phyloP scores from a whole-genome alignment of 1,140 invertebrate species.

The Temnothorax nylanderi region DNA sequence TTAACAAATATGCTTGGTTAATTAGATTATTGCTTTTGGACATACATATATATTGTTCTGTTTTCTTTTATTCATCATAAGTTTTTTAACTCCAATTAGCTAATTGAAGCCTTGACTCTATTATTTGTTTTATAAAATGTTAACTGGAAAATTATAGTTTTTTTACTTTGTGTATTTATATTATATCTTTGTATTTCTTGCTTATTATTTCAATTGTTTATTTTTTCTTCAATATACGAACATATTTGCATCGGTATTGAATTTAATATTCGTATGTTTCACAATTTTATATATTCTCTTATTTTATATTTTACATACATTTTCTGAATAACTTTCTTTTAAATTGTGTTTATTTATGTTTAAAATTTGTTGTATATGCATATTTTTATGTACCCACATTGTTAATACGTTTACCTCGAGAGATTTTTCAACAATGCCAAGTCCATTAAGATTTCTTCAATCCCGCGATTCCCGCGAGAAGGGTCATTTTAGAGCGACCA shows the following conservation, averaged over 20 bases:
- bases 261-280: background rate
- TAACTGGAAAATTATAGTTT: background rate
- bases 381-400: background rate
- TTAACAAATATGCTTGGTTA: background rate
- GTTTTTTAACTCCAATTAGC: background rate
- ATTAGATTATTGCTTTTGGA: background rate
- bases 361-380: background rate
- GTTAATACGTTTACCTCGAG: background rate
- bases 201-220: background rate
- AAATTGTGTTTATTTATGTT: background rate
- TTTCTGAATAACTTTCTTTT: background rate
- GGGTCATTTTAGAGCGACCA: background rate
- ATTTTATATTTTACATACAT: background rate
- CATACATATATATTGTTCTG: background rate
- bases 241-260: background rate
- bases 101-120: background rate
- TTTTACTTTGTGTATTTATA: background rate
- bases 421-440: background rate
- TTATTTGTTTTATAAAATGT: background rate
- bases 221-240: background rate
- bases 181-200: background rate
- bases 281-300: background rate
- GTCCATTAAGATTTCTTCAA: background rate
- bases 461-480: background rate
- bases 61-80: background rate